phyloP scores from a whole-genome alignment of 2,888 invertebrate species.

The Parochlus steinenii region DNA sequence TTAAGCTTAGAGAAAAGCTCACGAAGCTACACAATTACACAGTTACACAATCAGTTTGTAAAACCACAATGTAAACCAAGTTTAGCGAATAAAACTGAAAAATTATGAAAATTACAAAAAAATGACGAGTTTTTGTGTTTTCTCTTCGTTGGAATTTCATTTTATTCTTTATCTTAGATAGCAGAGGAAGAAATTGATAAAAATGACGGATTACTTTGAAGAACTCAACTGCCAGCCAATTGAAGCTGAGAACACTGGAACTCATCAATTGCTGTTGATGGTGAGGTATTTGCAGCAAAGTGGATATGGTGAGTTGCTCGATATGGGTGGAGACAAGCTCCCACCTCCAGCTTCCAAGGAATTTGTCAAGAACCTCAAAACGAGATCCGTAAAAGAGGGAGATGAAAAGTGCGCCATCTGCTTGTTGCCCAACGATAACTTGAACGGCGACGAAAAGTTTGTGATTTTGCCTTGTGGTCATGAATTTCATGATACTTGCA shows the following conservation, averaged over 20 bases:
- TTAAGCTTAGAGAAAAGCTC: not conserved
- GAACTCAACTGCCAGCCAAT: constrained; percentile 74
- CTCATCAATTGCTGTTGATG: constrained; percentile 52
- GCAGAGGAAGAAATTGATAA: not conserved
- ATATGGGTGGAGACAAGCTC: constrained; percentile 39
- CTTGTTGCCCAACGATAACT: constrained; percentile 43
- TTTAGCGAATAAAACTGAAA: constrained; percentile 2
- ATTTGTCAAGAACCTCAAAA: constrained; percentile 44
- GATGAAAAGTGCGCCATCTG: constrained; percentile 63
- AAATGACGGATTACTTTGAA: constrained; percentile 73
- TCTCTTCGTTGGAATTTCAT: not conserved
- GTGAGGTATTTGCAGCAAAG: constrained; percentile 48
- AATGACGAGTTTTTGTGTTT: not conserved
- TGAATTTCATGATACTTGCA: constrained; percentile 60
- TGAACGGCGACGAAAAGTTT: constrained; percentile 40
- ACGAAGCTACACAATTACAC: constrained; percentile 1
- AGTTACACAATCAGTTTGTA: too few relatives aligned
- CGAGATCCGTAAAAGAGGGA: constrained; percentile 32
- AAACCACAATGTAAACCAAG: too few relatives aligned
- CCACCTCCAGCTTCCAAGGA: constrained; percentile 67
- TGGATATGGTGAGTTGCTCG: constrained; percentile 42
- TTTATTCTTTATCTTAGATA: not conserved
- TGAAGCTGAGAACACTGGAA: constrained; percentile 50
- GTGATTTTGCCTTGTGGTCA: constrained; percentile 69
- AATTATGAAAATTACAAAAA: not conserved